Conservation (phyloP, 1,140 invertebrate species). For the Drosophila varians region DNA sequence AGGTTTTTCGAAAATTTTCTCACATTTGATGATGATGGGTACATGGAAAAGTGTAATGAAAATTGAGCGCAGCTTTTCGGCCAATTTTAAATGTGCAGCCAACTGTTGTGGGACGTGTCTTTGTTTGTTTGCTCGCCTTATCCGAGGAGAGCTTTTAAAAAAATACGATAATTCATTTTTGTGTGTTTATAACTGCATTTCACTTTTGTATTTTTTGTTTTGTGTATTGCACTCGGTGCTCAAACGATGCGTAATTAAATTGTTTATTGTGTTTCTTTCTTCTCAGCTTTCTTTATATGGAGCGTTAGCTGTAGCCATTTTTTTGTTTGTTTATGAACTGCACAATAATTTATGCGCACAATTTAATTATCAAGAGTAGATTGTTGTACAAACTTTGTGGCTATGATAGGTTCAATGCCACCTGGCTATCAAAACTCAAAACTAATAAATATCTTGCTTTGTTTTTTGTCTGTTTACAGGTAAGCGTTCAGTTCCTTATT, state of each 20-base stretch:
- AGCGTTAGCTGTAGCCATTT: slow-evolving; percentile 2
- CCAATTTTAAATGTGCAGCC: slow-evolving; percentile 61
- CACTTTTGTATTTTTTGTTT: slow-evolving; percentile 60
- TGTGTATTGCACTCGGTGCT: slow-evolving; percentile 29
- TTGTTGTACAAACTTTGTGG: slow-evolving; percentile 9
- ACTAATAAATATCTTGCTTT: slow-evolving; percentile 21
- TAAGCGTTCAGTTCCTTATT: slow-evolving; percentile 32
- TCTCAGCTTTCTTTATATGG: slow-evolving; percentile 43
- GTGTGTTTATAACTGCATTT: slow-evolving; percentile 59
- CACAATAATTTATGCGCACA: slow-evolving; percentile 51
- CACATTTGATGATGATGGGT: slow-evolving; percentile 44
- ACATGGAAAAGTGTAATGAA: slow-evolving; percentile 36
- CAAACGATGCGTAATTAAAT: slow-evolving; percentile 63
- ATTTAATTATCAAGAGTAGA: slow-evolving; percentile 43
- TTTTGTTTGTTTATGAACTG: slow-evolving; percentile 23
- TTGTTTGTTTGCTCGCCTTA: slow-evolving; percentile 28
- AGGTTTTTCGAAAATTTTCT: slow-evolving; percentile 31
- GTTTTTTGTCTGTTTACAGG: slow-evolving; percentile 26
- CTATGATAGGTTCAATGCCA: slow-evolving; percentile 40
- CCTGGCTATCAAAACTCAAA: neutral
- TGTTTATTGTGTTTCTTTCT: slow-evolving; percentile 52
- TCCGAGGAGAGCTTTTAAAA: slow-evolving; percentile 1
- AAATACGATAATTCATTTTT: slow-evolving; percentile 62
- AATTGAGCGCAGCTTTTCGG: slow-evolving; percentile 7
- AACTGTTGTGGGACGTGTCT: slow-evolving; percentile 61